A percentile compares a stretch with the other conserved stretches of the same genome.
Evolutionary conservation across 2,888 invertebrate species (phyloP).

Genomic region (Sabellastarte sp.): DNA sequence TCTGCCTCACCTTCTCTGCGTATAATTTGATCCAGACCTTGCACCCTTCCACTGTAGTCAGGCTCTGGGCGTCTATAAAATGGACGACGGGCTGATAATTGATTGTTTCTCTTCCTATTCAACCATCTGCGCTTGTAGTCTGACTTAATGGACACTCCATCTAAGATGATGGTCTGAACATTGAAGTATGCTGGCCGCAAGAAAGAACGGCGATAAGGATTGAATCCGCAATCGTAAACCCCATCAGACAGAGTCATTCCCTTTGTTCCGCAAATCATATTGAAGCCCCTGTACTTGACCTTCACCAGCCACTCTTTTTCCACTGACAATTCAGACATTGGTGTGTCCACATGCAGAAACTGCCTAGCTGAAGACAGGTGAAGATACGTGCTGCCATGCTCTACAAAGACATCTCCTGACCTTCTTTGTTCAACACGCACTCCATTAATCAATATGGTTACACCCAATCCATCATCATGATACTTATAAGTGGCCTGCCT

Average conservation of each 20-base stretch:
- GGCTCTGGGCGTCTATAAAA: no score
- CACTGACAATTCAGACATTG: slow-evolving; percentile 57
- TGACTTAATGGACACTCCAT: no score
- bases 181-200: slow-evolving; percentile 13
- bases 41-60: no score
- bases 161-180: neutral
- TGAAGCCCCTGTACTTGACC: slow-evolving; percentile 42
- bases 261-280: slow-evolving; percentile 32
- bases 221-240: slow-evolving; percentile 27
- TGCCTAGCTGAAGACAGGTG: slow-evolving; percentile 50
- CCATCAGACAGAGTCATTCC: slow-evolving; percentile 22
- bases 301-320: slow-evolving; percentile 50
- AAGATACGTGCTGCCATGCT: slow-evolving; percentile 51
- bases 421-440: slow-evolving; percentile 53
- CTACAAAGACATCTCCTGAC: slow-evolving; percentile 55
- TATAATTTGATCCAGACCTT: no score
- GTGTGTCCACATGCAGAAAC: slow-evolving; percentile 50
- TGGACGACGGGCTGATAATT: no score
- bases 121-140: no score
- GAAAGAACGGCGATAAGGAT: slow-evolving; percentile 18
- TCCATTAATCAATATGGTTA: slow-evolving; percentile 55
- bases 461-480: slow-evolving; percentile 43
- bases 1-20: no score
- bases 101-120: no score
- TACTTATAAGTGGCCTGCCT: slow-evolving; percentile 51